phyloP scores from a whole-genome alignment of 1,140 invertebrate genomes.

The Papilio aristodemus region DNA sequence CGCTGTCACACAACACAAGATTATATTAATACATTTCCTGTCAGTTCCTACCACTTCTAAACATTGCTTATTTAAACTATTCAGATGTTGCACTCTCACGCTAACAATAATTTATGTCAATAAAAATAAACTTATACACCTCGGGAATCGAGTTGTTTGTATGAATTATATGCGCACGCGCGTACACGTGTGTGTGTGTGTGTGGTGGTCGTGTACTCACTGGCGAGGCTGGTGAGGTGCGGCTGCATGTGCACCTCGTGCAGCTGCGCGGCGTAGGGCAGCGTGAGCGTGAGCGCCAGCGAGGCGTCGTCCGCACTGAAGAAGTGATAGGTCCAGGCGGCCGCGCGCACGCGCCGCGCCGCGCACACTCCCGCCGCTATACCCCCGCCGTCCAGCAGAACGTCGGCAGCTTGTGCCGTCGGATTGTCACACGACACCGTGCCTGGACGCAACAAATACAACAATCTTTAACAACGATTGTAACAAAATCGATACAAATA shows the following conservation, averaged over 20 bases:
- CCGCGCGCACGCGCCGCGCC: constrained; percentile 90
- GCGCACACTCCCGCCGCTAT: constrained; percentile 80
- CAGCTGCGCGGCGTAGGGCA: constrained; percentile 94
- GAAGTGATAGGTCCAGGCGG: constrained; percentile 95
- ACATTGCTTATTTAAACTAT: too few relatives aligned
- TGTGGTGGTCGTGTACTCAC: constrained; percentile 63
- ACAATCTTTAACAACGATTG: too few relatives aligned
- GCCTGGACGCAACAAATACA: constrained; percentile 76
- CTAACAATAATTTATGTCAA: too few relatives aligned
- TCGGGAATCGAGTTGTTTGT: too few relatives aligned
- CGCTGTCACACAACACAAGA: too few relatives aligned
- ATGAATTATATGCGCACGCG: background rate
- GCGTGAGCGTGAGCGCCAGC: constrained; percentile 91
- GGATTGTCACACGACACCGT: constrained; percentile 90
- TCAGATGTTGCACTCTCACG: too few relatives aligned
- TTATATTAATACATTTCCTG: too few relatives aligned
- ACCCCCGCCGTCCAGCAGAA: constrained; percentile 85
- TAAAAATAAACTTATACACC: too few relatives aligned
- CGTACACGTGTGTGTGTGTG: background rate
- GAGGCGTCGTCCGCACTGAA: constrained; percentile 95
- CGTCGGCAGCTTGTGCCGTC: constrained; percentile 92
- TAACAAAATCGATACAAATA: too few relatives aligned
- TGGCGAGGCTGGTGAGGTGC: constrained; percentile 90
- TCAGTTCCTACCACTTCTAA: too few relatives aligned
- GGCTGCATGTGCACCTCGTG: constrained; percentile 94